phyloP scores from a whole-genome alignment of 2,888 invertebrate species.

The Ypsolopha sequella region DNA sequence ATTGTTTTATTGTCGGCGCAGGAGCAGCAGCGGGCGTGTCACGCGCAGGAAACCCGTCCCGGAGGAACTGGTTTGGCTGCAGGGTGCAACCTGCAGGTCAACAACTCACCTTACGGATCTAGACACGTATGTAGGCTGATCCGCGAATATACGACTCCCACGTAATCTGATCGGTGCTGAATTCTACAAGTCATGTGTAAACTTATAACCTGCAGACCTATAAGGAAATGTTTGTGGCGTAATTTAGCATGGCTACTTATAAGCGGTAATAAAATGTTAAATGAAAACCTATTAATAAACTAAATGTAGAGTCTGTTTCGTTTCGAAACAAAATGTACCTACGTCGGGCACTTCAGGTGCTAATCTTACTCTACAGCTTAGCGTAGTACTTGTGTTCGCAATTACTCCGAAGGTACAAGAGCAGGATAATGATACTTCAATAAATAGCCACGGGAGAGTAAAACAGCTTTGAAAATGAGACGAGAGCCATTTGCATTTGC shows the following conservation, averaged over 20 bases:
- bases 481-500: slow-evolving; percentile 55
- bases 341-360: too few species aligned
- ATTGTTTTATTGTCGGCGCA: slow-evolving; percentile 27
- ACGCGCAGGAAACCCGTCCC: slow-evolving; percentile 19
- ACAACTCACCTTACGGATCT: slow-evolving; percentile 50
- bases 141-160: slow-evolving; percentile 45
- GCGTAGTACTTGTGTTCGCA: too few species aligned
- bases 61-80: slow-evolving; percentile 51
- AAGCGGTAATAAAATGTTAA: too few species aligned
- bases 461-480: slow-evolving; percentile 57
- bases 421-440: slow-evolving; percentile 19
- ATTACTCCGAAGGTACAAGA: not conserved
- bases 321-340: too few species aligned
- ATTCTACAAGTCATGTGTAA: too few species aligned
- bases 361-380: too few species aligned
- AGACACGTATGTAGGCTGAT: slow-evolving; percentile 45
- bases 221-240: too few species aligned
- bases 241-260: too few species aligned
- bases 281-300: too few species aligned
- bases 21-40: not conserved
- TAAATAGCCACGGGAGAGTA: slow-evolving; percentile 37
- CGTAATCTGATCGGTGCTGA: slow-evolving; percentile 13
- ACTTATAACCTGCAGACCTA: too few species aligned
- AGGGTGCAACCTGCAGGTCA: slow-evolving; percentile 50
- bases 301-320: too few species aligned